These are phyloP conservation scores for Himalopsyche anomala DNA, from an alignment of 2,888 invertebrate species.

Conservation along the genomic window DNA sequence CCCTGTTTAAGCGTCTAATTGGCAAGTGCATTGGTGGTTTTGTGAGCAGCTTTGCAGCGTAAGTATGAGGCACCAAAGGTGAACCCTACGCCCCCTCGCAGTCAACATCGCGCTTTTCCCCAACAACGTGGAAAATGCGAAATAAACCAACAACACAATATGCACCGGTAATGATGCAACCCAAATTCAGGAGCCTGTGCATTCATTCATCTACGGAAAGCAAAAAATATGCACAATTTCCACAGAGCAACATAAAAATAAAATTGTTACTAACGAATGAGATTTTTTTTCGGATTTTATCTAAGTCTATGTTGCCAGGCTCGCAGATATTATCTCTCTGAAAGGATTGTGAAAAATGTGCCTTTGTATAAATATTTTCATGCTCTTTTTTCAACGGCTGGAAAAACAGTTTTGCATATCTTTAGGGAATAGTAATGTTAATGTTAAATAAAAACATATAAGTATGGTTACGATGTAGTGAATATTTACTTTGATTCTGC, in stretches of 20 bases:
- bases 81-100: not conserved
- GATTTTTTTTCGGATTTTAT: constrained; percentile 53
- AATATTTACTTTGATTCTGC: no score
- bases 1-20: not conserved
- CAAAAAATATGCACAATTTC: constrained; percentile 37
- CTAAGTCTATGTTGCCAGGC: constrained; percentile 44
- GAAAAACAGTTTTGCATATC: not conserved
- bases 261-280: constrained; percentile 39
- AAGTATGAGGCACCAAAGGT: constrained; percentile 6
- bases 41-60: not conserved
- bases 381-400: not conserved
- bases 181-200: constrained; percentile 38
- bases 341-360: constrained; percentile 2
- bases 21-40: not conserved
- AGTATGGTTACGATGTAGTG: no score
- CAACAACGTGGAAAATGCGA: constrained; percentile 42
- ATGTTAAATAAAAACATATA: no score
- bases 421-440: not conserved
- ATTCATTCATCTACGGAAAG: constrained; percentile 27
- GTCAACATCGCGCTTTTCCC: constrained; percentile 43
- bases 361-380: constrained; percentile 2
- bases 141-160: constrained; percentile 53
- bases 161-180: constrained; percentile 57
- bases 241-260: constrained; percentile 31
- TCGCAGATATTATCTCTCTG: constrained; percentile 53